Conservation (phyloP, 64 coral and sea anemone species). For the Cladopsammia gracilis region DNA sequence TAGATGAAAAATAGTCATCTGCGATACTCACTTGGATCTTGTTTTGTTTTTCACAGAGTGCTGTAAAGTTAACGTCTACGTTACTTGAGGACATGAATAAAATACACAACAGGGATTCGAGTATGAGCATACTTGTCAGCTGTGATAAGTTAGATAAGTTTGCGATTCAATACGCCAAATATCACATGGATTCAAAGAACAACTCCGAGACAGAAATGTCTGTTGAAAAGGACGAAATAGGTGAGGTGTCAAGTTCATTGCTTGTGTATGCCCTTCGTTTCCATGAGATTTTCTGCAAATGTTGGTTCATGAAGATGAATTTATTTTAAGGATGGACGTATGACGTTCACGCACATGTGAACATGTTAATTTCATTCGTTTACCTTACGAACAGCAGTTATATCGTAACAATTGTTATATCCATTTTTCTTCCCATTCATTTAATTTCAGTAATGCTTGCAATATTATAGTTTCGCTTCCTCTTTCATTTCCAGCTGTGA, state of each 20-base stretch:
- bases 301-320: too few species aligned
- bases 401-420: too few species aligned
- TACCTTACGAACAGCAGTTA: too few species aligned
- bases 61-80: background rate
- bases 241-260: background rate
- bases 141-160: background rate
- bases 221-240: conserved; percentile 7
- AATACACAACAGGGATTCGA: background rate
- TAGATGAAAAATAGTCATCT: too few species aligned
- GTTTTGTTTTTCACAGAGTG: background rate
- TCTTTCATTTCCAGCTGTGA: background rate
- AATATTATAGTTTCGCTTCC: background rate
- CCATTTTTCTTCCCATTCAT: too few species aligned
- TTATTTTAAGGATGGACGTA: too few species aligned
- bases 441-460: background rate
- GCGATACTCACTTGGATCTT: background rate
- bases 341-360: too few species aligned
- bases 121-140: conserved; percentile 1
- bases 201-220: background rate
- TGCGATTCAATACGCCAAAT: background rate
- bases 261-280: background rate
- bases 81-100: background rate
- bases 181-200: background rate
- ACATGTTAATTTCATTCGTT: too few species aligned
- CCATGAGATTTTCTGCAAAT: too few species aligned